Evolutionary conservation across 2,888 invertebrate genomes (phyloP), one percentile per base, ranked within the genome.

Genomic region (Argynnis bischoffii): DNA sequence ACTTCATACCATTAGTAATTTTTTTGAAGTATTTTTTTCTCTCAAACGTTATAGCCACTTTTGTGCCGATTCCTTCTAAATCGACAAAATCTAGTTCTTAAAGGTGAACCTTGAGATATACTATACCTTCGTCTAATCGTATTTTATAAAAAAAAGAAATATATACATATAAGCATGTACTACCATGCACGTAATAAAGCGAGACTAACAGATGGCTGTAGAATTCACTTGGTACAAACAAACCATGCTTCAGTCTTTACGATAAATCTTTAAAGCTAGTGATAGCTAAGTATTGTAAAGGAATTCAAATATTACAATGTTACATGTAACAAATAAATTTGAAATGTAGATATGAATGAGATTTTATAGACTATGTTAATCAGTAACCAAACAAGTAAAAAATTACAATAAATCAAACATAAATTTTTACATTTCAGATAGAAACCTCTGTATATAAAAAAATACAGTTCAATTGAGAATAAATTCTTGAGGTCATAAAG

Each of bases 131-230:
- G 87, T 89, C 88, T 88, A 73, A 66, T 63, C 18, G 51, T 11
- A 35, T 51, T 51, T 53, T 51, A 61, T 26, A 31, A n/a, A 31
- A n/a, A 26, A 48, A 31, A 35, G 2, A 51, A 35, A 35, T 13
- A 50, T 14, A 47, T 21, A n/a, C 18, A 60, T 41, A 79, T 84
- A 87, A 86, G 86, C 85, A 75, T 75, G 66, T 72, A 77, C 86
- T 89, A 90, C 84, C 88, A 89, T 90, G 90, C 90, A 84, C 67
- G 66, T 76, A 71, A 69, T 79, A 79, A 81, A 76, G 69, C 64
- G 71, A 73, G 75, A 80, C 81, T 78, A 81, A 82, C 84, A 85
- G 86, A 90, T 89, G 92, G 91, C 86, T 88, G 91, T 83, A 90
- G 90, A 90, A 90, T 90, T 90, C 88, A 89, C 86, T 79, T 57